These are phyloP conservation scores for Zygothrica quintamaculata DNA, from an alignment of 2,888 invertebrate genomes.

Conservation along the genomic window DNA sequence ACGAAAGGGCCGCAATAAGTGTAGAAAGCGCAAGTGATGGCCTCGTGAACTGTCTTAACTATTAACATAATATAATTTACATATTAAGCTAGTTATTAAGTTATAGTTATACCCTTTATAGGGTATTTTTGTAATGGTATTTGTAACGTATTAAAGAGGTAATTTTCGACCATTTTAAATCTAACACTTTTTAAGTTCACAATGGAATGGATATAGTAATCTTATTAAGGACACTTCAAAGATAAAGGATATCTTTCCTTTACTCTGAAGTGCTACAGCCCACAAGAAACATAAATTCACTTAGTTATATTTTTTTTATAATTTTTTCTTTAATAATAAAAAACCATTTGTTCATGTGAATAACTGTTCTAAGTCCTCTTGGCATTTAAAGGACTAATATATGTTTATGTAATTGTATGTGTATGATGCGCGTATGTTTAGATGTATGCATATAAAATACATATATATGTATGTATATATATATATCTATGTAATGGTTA, in stretches of 20 bases:
- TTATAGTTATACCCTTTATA: background rate
- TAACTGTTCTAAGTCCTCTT: conserved; percentile 57
- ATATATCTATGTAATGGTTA: conserved; percentile 67
- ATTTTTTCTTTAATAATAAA: conserved; percentile 66
- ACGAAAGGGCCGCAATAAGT: conserved; percentile 84
- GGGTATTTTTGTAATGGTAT: background rate
- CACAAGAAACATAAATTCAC: conserved; percentile 19
- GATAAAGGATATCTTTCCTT: background rate
- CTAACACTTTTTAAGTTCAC: too few relatives aligned
- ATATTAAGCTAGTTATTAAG: background rate
- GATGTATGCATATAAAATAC: conserved; percentile 30
- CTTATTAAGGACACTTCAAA: too few relatives aligned
- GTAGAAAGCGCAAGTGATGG: conserved; percentile 83
- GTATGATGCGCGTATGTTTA: conserved; percentile 21
- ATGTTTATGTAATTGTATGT: conserved; percentile 32
- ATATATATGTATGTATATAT: conserved; percentile 49
- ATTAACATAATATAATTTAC: background rate
- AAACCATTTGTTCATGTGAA: conserved; percentile 73
- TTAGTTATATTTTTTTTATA: conserved; percentile 67
- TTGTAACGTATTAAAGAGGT: too few relatives aligned
- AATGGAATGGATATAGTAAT: too few relatives aligned
- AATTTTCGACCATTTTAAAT: too few relatives aligned
- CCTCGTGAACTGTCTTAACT: background rate
- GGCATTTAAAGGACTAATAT: conserved; percentile 53
- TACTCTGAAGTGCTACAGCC: conserved; percentile 4